phyloP scores from a whole-genome alignment of 2,797 vertebrate genomes.

The Intellagama lesueurii region DNA sequence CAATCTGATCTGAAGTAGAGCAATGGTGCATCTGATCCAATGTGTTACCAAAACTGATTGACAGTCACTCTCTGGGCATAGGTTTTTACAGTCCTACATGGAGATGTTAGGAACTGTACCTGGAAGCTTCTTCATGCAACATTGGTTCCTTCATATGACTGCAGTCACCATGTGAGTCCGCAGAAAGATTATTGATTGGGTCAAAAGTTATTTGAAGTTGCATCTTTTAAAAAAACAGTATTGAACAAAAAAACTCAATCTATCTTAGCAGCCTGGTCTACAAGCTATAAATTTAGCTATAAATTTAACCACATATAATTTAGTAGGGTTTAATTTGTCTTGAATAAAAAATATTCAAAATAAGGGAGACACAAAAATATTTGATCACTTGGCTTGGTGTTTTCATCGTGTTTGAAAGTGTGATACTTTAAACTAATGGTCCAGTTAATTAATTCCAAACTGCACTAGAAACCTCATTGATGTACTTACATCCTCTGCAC shows the following conservation, averaged over 20 bases:
- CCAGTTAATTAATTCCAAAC: conserved; percentile 47
- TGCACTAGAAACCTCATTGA: conserved; percentile 21
- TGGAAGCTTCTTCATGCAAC: not conserved
- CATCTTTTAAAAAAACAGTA: no score
- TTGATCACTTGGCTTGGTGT: conserved; percentile 6
- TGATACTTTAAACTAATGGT: conserved; percentile 27
- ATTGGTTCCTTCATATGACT: not conserved
- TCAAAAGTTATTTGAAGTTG: no score
- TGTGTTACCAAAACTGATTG: no score
- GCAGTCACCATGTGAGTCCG: not conserved
- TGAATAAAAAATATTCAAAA: conserved; percentile 1
- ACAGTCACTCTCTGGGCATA: no score
- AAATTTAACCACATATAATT: not conserved
- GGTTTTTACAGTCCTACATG: not conserved
- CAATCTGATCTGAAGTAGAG: no score
- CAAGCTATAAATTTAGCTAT: not conserved
- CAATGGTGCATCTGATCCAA: no score
- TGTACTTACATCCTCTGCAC: conserved; percentile 18
- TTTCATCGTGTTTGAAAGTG: conserved; percentile 27
- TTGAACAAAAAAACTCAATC: no score
- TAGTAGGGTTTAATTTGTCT: not conserved
- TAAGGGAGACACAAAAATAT: not conserved
- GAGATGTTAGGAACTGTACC: not conserved
- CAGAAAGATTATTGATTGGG: no score
- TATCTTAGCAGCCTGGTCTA: not conserved